These are phyloP conservation scores for Brachionus rubens DNA, from an alignment of 1,140 invertebrate genomes.

Conservation along the genomic window DNA sequence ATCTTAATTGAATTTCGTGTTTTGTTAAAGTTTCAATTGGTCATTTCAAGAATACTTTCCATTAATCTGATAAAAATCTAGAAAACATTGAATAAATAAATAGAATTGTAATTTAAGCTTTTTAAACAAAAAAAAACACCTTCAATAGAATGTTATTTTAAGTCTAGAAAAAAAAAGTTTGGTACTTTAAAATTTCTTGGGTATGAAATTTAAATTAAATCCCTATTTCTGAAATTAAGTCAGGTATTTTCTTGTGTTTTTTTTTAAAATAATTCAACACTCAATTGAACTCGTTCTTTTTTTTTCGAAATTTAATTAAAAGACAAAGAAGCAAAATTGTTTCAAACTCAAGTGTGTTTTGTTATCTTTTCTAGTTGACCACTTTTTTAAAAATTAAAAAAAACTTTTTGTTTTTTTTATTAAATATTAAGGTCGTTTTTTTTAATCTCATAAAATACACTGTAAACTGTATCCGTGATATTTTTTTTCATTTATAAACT, in stretches of 20 bases:
- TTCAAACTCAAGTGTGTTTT: not conserved
- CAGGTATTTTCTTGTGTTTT: constrained; percentile 9
- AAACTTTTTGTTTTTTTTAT: too few relatives aligned
- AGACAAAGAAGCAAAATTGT: not conserved
- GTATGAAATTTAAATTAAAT: constrained; percentile 23
- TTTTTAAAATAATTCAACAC: constrained; percentile 22
- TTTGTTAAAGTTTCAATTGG: not conserved
- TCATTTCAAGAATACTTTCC: too few relatives aligned
- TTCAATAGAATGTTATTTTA: not conserved
- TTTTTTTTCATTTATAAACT: not conserved
- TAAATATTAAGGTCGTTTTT: constrained; percentile 11
- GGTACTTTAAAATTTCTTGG: too few relatives aligned
- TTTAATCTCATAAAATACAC: too few relatives aligned
- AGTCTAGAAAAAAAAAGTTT: too few relatives aligned
- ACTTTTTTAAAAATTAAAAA: constrained; percentile 4
- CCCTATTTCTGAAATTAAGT: constrained; percentile 38
- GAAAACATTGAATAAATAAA: constrained; percentile 26
- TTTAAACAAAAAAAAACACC: constrained; percentile 8
- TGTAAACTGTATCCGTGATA: too few relatives aligned
- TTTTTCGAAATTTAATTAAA: too few relatives aligned
- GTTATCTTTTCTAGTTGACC: constrained; percentile 32
- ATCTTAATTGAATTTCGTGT: constrained; percentile 36
- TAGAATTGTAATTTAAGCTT: not conserved
- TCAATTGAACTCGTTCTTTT: too few relatives aligned
- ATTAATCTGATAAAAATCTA: not conserved